Evolutionary conservation across 2,797 vertebrate genomes (phyloP).

Genomic region (Eremophila alpestris): DNA sequence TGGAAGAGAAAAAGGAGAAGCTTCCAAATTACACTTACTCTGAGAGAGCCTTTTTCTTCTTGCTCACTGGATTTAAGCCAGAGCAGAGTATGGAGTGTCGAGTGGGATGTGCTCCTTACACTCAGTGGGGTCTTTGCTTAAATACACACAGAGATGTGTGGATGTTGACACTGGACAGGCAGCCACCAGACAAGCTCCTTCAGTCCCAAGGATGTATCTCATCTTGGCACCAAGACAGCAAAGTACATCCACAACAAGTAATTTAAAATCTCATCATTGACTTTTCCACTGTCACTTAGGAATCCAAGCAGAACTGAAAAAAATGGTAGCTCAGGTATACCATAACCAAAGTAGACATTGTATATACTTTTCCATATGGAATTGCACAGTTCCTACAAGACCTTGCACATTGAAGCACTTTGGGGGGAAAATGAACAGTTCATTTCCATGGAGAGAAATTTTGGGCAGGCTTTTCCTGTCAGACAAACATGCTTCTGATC

Average conservation of each 20-base stretch:
- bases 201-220: background rate
- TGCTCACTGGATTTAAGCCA: background rate
- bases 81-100: fast-evolving
- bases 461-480: background rate
- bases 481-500: background rate
- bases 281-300: background rate
- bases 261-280: background rate
- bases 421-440: fast-evolving
- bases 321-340: background rate
- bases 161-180: background rate
- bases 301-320: background rate
- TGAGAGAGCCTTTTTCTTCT: background rate
- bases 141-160: background rate
- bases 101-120: background rate
- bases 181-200: background rate
- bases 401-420: background rate
- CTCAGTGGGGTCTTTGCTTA: background rate
- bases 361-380: background rate
- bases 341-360: background rate
- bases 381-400: background rate
- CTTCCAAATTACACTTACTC: background rate
- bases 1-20: background rate
- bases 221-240: background rate
- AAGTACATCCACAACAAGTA: background rate
- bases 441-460: background rate